Evolutionary conservation across 2,888 invertebrate species (phyloP).

Genomic region (Aphodius granarius): DNA sequence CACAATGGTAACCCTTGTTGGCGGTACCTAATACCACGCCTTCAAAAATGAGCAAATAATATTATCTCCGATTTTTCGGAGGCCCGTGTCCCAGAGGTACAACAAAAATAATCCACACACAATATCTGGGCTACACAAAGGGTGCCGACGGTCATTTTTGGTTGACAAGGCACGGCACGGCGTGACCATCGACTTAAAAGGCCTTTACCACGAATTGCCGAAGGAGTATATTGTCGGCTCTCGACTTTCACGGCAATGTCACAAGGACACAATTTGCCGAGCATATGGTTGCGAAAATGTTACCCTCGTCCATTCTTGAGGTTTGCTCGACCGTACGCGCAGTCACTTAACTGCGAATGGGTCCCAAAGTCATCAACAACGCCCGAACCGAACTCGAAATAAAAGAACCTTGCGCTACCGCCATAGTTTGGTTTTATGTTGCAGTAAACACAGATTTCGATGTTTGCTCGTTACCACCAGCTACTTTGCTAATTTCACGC

Average conservation of each 20-base stretch:
- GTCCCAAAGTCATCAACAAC: neutral
- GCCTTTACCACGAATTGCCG: constrained; percentile 18
- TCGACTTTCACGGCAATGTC: constrained; percentile 25
- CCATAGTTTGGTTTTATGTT: constrained; percentile 17
- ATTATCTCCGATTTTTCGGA: constrained; percentile 25
- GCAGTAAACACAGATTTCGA: constrained; percentile 9
- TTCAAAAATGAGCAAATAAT: constrained; percentile 23
- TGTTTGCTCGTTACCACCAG: neutral
- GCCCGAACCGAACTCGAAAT: neutral
- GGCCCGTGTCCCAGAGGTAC: constrained; percentile 20
- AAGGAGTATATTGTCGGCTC: constrained; percentile 19
- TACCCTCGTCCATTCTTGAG: neutral
- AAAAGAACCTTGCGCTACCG: neutral
- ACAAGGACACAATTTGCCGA: constrained; percentile 24
- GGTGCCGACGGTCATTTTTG: neutral
- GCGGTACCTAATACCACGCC: no score
- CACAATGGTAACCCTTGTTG: no score
- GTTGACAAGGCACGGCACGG: neutral
- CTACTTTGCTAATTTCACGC: constrained; percentile 20
- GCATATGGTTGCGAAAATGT: constrained; percentile 24
- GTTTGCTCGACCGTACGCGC: neutral
- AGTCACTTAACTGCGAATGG: neutral
- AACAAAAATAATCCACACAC: constrained; percentile 19
- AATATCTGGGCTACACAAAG: neutral
- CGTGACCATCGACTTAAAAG: constrained; percentile 27